These are phyloP conservation scores for Caenorhabditis japonica DNA, from an alignment of 2,888 invertebrate species.

Conservation along the genomic window DNA sequence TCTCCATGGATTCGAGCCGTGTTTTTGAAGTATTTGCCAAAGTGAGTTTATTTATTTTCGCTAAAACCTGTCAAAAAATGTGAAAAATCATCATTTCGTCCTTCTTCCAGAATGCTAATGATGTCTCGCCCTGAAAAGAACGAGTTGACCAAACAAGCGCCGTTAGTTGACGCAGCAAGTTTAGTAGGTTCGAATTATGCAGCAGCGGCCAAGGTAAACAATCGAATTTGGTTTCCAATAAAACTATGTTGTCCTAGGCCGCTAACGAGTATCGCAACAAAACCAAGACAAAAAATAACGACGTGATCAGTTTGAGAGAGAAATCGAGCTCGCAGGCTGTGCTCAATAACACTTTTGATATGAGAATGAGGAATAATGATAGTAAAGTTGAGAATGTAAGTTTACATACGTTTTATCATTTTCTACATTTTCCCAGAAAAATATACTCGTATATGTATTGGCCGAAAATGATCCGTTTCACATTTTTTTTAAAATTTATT, in stretches of 20 bases:
- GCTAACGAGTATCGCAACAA: constrained; percentile 50
- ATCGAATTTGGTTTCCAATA: constrained; percentile 10
- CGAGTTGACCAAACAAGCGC: constrained; percentile 47
- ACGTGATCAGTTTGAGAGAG: constrained; percentile 40
- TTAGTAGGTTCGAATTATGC: constrained; percentile 58
- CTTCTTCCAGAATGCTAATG: constrained; percentile 63
- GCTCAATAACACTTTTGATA: constrained; percentile 56
- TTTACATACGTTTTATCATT: too few relatives aligned
- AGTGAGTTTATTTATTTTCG: constrained; percentile 50
- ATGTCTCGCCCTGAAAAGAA: constrained; percentile 71
- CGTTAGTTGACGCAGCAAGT: constrained; percentile 54
- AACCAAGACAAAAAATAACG: constrained; percentile 23
- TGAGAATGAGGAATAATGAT: constrained; percentile 49
- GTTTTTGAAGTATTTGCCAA: constrained; percentile 74
- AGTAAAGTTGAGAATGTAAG: constrained; percentile 51
- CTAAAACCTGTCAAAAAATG: too few relatives aligned
- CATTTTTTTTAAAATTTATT: too few relatives aligned
- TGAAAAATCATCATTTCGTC: not conserved
- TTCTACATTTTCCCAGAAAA: too few relatives aligned
- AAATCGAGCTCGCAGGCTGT: constrained; percentile 55
- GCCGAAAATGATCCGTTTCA: too few relatives aligned
- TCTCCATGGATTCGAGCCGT: constrained; percentile 75
- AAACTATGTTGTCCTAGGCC: constrained; percentile 16
- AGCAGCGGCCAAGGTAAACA: constrained; percentile 53
- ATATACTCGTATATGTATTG: too few relatives aligned